Evolutionary conservation across 2,888 invertebrate genomes (phyloP).

Genomic region (Terebella lapidaria): DNA sequence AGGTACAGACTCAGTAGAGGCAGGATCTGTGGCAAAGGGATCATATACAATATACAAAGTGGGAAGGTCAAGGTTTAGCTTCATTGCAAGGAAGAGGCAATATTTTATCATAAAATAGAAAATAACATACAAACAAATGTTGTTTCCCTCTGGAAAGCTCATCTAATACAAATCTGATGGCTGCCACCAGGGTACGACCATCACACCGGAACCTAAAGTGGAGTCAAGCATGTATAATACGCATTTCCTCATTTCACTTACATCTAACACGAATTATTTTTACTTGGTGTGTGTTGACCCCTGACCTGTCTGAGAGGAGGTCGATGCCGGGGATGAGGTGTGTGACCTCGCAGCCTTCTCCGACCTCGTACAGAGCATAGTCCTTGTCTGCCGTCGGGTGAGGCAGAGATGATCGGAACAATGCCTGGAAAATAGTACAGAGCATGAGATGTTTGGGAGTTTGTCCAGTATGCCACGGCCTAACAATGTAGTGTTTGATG

Average conservation of each 20-base stretch:
- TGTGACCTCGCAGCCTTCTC: conserved; percentile 48
- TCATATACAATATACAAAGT: too few species aligned
- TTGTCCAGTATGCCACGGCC: too few species aligned
- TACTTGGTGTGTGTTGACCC: not conserved
- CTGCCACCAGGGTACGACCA: conserved; percentile 43
- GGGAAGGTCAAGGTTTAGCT: too few species aligned
- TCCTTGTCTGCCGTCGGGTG: conserved; percentile 50
- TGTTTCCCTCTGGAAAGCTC: conserved; percentile 46
- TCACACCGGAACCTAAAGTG: conserved; percentile 39
- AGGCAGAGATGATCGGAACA: conserved; percentile 49
- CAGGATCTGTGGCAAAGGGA: conserved; percentile 40
- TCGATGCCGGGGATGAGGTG: conserved; percentile 47
- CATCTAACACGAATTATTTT: too few species aligned
- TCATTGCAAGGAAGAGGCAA: too few species aligned
- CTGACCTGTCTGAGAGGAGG: conserved; percentile 41
- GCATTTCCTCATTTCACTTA: not conserved
- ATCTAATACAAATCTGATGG: conserved; percentile 46
- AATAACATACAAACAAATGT: conserved; percentile 44
- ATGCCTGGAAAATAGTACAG: conserved; percentile 29
- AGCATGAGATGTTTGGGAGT: too few species aligned
- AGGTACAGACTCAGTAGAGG: conserved; percentile 49
- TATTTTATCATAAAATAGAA: not conserved
- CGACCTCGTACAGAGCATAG: conserved; percentile 50
- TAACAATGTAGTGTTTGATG: too few species aligned
- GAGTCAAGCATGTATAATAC: conserved; percentile 30